These are phyloP conservation scores for Acanthisitta chloris DNA, from an alignment of 2,113 vertebrate species.

Conservation along the genomic window DNA sequence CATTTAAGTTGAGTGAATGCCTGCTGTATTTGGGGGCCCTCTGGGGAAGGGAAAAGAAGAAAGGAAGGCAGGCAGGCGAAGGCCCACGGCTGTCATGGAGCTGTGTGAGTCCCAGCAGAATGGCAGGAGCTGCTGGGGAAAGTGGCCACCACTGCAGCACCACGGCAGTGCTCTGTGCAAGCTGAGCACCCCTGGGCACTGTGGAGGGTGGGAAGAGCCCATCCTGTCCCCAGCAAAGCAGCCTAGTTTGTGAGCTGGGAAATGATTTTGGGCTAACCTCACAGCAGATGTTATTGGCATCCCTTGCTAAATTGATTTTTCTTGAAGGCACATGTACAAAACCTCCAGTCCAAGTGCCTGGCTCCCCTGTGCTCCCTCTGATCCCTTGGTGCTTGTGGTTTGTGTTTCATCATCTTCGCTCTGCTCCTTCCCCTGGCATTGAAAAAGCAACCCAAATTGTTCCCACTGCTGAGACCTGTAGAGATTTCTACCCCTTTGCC, in stretches of 20 bases:
- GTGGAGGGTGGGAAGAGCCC: background rate
- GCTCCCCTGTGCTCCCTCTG: background rate
- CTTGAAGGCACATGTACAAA: background rate
- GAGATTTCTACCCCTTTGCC: background rate
- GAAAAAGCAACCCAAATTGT: background rate
- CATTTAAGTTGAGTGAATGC: conserved; percentile 61
- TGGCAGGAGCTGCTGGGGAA: conserved; percentile 19
- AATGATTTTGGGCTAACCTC: background rate
- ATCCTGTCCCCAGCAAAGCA: conserved; percentile 4
- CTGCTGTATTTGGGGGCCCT: background rate
- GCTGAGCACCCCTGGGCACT: background rate
- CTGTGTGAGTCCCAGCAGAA: background rate
- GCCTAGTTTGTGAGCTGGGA: background rate
- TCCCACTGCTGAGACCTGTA: background rate
- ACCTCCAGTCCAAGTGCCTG: background rate
- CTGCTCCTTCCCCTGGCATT: background rate
- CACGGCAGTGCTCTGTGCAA: background rate
- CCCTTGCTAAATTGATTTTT: background rate
- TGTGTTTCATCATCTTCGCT: background rate
- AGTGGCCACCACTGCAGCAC: background rate
- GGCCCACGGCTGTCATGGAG: background rate
- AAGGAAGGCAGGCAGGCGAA: background rate
- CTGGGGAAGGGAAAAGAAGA: background rate
- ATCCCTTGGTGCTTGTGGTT: background rate
- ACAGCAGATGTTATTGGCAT: background rate